Percentiles rank a stretch among this genome's conserved stretches.
phyloP scores from a whole-genome alignment of 2,888 invertebrate genomes.

The Lepidocyrtoides sp. region DNA sequence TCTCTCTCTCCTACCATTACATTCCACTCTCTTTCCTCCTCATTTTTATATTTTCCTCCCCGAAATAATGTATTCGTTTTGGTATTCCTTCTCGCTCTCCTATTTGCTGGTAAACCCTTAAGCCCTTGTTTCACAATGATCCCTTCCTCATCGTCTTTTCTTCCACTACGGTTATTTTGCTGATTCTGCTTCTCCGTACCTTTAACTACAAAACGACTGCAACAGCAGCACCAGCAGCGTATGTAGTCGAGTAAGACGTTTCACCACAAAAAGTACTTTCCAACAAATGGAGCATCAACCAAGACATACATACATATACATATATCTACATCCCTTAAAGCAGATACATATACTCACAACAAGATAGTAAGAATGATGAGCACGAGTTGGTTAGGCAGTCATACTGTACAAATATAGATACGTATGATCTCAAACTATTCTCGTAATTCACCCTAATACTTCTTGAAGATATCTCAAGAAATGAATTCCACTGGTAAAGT shows the following conservation, averaged over 20 bases:
- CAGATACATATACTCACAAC: no score
- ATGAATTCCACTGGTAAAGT: slow-evolving; percentile 74
- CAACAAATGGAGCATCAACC: slow-evolving; percentile 41
- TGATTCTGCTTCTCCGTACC: slow-evolving; percentile 62
- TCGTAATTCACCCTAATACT: slow-evolving; percentile 77
- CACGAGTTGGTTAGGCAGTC: neutral
- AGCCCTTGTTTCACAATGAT: slow-evolving; percentile 78
- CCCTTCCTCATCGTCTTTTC: slow-evolving; percentile 64
- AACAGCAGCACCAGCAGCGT: no score
- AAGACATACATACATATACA: neutral
- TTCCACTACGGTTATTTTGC: slow-evolving; percentile 58
- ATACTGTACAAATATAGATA: neutral
- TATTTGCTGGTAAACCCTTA: slow-evolving; percentile 77
- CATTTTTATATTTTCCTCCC: slow-evolving; percentile 41
- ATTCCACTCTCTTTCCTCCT: slow-evolving; percentile 13
- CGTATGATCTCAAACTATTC: slow-evolving; percentile 66
- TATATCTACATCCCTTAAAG: no score
- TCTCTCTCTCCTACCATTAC: neutral
- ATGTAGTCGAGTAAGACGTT: slow-evolving; percentile 22
- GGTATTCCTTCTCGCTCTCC: slow-evolving; percentile 48
- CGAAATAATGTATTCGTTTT: slow-evolving; percentile 54
- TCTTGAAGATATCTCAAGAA: slow-evolving; percentile 66
- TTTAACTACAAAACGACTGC: neutral
- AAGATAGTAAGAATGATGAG: neutral
- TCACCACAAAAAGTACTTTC: slow-evolving; percentile 45